A percentile compares a stretch with the other conserved stretches of the same genome.
These are phyloP conservation scores for Habropoda laboriosa DNA, from an alignment of 1,140 invertebrate species.

Conservation along the genomic window DNA sequence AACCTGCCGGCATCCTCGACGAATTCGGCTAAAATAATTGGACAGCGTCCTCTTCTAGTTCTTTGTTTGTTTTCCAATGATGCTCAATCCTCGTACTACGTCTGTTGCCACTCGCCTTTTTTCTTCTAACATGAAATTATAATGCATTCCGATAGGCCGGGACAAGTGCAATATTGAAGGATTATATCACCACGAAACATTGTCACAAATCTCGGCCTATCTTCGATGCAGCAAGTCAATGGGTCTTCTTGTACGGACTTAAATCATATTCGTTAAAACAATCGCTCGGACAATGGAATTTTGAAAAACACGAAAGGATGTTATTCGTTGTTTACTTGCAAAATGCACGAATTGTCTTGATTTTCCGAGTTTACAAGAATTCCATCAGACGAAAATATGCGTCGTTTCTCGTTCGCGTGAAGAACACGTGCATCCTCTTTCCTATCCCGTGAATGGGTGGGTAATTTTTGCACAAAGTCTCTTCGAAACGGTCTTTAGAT, in stretches of 20 bases:
- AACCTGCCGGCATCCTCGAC: slow-evolving; percentile 71
- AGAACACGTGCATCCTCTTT: not conserved
- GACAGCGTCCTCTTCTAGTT: not conserved
- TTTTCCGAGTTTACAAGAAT: too few species aligned
- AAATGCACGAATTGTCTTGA: not conserved
- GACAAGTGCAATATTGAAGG: slow-evolving; percentile 81
- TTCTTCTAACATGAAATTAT: slow-evolving; percentile 53
- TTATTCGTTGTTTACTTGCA: too few species aligned
- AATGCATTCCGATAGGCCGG: slow-evolving; percentile 81
- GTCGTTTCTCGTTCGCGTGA: not conserved
- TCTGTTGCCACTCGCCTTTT: slow-evolving; percentile 10
- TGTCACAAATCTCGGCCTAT: slow-evolving; percentile 81
- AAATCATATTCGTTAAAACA: not conserved
- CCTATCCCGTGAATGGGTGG: not conserved
- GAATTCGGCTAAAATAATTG: slow-evolving; percentile 9
- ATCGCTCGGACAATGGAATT: not conserved
- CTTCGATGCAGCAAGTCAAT: slow-evolving; percentile 76
- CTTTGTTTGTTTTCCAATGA: slow-evolving; percentile 13
- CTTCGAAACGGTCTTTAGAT: slow-evolving; percentile 70
- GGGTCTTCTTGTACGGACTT: not conserved
- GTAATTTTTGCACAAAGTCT: slow-evolving; percentile 11
- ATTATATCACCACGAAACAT: slow-evolving; percentile 72
- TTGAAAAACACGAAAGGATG: too few species aligned
- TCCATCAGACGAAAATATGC: not conserved
- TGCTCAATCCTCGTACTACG: slow-evolving; percentile 19